These are phyloP conservation scores for Nothocercus nigrocapillus DNA, from an alignment of 2,113 vertebrate genomes.

Conservation along the genomic window DNA sequence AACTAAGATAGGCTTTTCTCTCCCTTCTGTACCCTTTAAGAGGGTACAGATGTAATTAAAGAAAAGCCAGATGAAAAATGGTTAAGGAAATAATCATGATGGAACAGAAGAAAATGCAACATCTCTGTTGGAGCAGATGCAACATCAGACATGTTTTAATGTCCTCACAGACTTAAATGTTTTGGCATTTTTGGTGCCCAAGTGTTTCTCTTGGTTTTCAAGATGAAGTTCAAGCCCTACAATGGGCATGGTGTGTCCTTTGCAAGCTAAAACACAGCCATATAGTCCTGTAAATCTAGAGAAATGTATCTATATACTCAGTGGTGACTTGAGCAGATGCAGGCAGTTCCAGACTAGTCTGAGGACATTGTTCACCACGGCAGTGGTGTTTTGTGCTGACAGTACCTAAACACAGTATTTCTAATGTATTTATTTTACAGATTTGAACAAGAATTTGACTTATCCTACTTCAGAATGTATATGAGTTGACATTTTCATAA, in stretches of 20 bases:
- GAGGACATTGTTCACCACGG: slow-evolving; percentile 15
- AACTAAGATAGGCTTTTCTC: background rate
- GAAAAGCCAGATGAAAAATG: background rate
- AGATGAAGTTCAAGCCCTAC: background rate
- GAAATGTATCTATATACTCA: background rate
- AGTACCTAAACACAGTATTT: background rate
- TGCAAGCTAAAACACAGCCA: background rate
- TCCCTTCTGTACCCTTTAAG: background rate
- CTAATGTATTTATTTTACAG: slow-evolving; percentile 33
- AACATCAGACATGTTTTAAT: background rate
- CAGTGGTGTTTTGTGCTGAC: background rate
- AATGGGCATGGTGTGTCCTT: background rate
- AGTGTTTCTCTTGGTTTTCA: background rate
- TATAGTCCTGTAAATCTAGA: background rate
- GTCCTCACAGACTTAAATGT: background rate
- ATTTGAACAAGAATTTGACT: slow-evolving; percentile 15
- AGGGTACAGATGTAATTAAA: background rate
- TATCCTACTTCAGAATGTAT: slow-evolving; percentile 34
- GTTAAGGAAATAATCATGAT: background rate
- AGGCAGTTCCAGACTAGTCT: background rate
- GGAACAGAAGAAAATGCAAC: background rate
- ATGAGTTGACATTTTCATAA: slow-evolving; percentile 65
- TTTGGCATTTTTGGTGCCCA: background rate
- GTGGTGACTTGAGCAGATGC: background rate
- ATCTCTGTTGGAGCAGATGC: background rate